A percentile compares a stretch with the other conserved stretches of the same genome.
These are phyloP conservation scores for Myrmophylax atrothorax DNA, from an alignment of 2,113 vertebrate genomes.

Conservation along the genomic window DNA sequence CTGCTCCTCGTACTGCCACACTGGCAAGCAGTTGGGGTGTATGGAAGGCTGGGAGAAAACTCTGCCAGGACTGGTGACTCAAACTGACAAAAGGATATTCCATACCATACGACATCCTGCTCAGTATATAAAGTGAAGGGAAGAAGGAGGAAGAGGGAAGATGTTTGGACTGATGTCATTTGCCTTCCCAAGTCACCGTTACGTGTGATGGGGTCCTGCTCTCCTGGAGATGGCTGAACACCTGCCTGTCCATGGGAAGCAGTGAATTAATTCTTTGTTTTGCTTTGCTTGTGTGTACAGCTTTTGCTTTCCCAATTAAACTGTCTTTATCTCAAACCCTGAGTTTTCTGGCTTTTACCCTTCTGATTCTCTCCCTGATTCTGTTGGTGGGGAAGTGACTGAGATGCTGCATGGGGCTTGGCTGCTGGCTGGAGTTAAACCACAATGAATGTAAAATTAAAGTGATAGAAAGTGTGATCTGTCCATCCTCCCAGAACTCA, in stretches of 20 bases:
- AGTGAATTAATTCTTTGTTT: neutral
- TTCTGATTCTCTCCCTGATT: neutral
- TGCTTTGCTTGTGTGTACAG: neutral
- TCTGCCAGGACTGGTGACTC: neutral
- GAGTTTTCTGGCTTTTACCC: neutral
- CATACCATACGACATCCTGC: neutral
- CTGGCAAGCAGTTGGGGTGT: neutral
- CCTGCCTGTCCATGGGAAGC: neutral
- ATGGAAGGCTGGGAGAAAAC: fast-evolving
- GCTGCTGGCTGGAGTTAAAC: neutral
- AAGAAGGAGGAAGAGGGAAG: neutral
- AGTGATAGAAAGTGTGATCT: neutral
- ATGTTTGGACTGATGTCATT: fast-evolving
- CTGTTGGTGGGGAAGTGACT: neutral
- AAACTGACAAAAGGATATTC: neutral
- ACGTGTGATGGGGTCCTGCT: neutral
- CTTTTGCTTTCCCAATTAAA: neutral
- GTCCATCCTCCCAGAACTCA: neutral
- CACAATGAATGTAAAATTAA: neutral
- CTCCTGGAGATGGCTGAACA: neutral
- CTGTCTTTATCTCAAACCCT: neutral
- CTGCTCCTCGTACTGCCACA: neutral
- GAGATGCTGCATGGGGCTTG: neutral
- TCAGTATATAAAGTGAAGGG: neutral
- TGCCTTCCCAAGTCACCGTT: neutral